These are phyloP conservation scores for Ctena decussata DNA, from an alignment of 2,888 invertebrate species.

Conservation along the genomic window DNA sequence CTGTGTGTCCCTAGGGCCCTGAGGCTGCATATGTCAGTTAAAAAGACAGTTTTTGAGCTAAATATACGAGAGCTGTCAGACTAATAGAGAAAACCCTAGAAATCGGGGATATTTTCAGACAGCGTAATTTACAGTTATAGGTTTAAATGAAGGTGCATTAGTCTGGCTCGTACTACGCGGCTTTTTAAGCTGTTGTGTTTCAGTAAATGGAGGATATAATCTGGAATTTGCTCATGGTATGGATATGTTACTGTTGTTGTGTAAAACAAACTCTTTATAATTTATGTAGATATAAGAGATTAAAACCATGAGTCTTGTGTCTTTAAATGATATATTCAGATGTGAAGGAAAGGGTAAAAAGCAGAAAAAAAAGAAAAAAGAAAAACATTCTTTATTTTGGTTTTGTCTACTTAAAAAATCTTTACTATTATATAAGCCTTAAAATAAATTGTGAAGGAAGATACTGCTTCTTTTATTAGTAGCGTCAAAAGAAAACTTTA, in stretches of 20 bases:
- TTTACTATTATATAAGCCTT: too few species aligned
- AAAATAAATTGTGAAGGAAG: too few species aligned
- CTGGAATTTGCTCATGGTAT: slow-evolving; percentile 63
- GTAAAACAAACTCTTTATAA: too few species aligned
- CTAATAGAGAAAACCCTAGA: background rate
- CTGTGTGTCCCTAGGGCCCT: background rate
- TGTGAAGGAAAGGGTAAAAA: too few species aligned
- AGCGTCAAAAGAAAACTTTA: too few species aligned
- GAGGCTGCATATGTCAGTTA: background rate
- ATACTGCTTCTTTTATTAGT: too few species aligned
- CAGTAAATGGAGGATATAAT: slow-evolving; percentile 49
- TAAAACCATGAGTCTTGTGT: too few species aligned
- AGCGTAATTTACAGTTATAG: slow-evolving; percentile 8
- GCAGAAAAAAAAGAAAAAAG: too few species aligned
- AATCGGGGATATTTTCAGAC: background rate
- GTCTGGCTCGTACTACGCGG: background rate
- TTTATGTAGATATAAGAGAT: too few species aligned
- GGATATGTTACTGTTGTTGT: background rate
- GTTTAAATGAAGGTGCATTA: background rate
- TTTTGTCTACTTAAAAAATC: too few species aligned
- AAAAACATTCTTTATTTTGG: too few species aligned
- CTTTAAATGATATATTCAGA: too few species aligned
- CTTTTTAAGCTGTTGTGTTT: background rate
- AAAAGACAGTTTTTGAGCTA: slow-evolving; percentile 5
- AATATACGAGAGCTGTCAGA: slow-evolving; percentile 10